Percentiles rank a stretch among this genome's conserved stretches.
Conservation (phyloP, 1,140 invertebrate genomes). For the Gryllus bimaculatus region DNA sequence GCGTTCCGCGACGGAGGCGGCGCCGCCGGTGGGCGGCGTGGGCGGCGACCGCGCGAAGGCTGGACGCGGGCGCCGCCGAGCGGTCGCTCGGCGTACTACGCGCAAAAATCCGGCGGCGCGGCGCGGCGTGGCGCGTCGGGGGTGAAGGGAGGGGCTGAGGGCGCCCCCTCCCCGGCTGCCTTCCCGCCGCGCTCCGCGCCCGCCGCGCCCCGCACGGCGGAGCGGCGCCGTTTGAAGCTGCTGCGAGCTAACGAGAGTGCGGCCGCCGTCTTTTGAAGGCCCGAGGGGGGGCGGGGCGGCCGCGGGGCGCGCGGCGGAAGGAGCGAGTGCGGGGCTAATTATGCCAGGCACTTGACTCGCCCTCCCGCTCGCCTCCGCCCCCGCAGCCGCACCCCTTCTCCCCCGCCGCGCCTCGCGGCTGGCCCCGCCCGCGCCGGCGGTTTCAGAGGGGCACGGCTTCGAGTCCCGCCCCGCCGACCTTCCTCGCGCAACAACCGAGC, state of each 20-base stretch:
- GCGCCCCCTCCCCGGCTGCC: too few species aligned
- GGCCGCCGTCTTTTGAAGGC: not conserved
- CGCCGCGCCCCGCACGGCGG: too few species aligned
- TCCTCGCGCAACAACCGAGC: too few species aligned
- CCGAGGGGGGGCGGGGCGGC: not conserved
- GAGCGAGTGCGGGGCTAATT: not conserved
- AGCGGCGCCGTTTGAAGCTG: not conserved
- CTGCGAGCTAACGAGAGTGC: not conserved
- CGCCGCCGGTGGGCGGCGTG: too few species aligned
- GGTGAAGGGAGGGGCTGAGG: not conserved
- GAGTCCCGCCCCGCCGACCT: too few species aligned
- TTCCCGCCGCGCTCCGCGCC: too few species aligned
- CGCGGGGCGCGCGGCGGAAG: not conserved
- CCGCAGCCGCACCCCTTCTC: not conserved
- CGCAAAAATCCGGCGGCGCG: not conserved
- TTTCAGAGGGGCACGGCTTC: too few species aligned
- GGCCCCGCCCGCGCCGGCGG: too few species aligned
- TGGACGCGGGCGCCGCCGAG: not conserved
- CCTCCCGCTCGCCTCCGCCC: not conserved
- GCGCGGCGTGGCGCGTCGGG: too few species aligned
- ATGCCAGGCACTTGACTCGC: not conserved
- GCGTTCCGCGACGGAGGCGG: too few species aligned
- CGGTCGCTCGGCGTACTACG: not conserved
- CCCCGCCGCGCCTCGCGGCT: too few species aligned
- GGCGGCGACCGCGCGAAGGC: too few species aligned